A percentile compares a stretch with the other conserved stretches of the same genome.
These are phyloP conservation scores for Emmelina monodactyla DNA, from an alignment of 2,888 invertebrate genomes.

Conservation along the genomic window DNA sequence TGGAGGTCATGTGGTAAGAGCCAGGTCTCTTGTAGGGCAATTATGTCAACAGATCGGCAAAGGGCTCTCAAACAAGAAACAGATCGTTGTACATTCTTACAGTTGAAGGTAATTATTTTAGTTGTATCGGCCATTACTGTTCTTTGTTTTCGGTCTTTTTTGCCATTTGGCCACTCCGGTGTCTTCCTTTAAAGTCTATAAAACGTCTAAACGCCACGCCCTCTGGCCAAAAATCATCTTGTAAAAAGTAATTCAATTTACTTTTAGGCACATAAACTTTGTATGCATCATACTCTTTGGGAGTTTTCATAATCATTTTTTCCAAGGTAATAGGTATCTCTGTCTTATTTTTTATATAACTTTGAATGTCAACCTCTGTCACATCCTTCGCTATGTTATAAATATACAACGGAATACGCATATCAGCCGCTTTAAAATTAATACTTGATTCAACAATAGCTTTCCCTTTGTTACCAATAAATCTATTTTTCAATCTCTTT, in stretches of 20 bases:
- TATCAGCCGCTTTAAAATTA: neutral
- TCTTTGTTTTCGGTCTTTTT: too few relatives aligned
- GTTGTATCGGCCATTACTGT: neutral
- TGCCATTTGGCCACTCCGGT: too few relatives aligned
- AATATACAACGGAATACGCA: neutral
- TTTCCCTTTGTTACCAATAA: neutral
- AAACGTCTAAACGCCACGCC: constrained; percentile 4
- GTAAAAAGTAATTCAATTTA: constrained; percentile 2
- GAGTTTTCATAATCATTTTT: constrained; percentile 1
- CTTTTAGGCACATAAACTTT: constrained; percentile 4
- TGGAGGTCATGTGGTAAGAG: constrained; percentile 1
- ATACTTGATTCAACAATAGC: neutral
- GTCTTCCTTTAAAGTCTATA: too few relatives aligned
- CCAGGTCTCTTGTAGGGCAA: constrained; percentile 5
- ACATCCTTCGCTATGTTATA: neutral
- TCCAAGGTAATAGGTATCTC: neutral
- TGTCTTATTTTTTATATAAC: neutral
- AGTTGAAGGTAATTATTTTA: constrained; percentile 4
- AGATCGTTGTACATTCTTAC: constrained; percentile 2
- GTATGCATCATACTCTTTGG: constrained; percentile 1
- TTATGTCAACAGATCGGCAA: neutral
- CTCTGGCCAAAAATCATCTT: constrained; percentile 7
- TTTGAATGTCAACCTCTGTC: neutral
- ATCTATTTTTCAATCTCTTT: neutral
- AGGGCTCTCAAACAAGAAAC: neutral